Conservation (phyloP, 2,888 invertebrate species). For the Drosophila formosana region DNA sequence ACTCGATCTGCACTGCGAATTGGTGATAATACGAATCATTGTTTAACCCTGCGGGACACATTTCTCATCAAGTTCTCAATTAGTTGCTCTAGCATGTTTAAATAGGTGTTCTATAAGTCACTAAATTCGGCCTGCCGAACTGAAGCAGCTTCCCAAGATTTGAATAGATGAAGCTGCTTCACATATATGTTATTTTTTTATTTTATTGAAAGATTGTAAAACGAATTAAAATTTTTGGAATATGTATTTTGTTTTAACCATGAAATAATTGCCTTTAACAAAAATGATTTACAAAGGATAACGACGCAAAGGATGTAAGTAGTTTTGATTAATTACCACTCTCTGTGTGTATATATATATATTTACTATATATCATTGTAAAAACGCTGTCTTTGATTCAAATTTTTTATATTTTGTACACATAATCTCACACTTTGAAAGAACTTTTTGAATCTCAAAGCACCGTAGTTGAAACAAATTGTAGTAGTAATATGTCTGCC, state of each 20-base stretch:
- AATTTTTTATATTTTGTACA: slow-evolving; percentile 38
- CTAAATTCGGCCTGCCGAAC: slow-evolving; percentile 16
- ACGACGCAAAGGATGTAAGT: slow-evolving; percentile 84
- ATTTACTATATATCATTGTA: slow-evolving; percentile 28
- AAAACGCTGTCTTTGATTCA: slow-evolving; percentile 13
- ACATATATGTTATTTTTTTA: slow-evolving; percentile 3
- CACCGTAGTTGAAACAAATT: slow-evolving; percentile 4
- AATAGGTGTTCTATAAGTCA: slow-evolving; percentile 16
- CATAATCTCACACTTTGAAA: slow-evolving; percentile 36
- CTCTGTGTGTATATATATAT: slow-evolving; percentile 25
- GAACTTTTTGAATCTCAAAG: slow-evolving; percentile 4
- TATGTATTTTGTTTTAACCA: slow-evolving; percentile 69
- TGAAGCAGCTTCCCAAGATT: background rate
- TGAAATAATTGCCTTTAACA: slow-evolving; percentile 52
- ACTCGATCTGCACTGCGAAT: slow-evolving; percentile 19
- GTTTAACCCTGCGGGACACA: slow-evolving; percentile 19
- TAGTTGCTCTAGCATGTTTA: slow-evolving; percentile 25
- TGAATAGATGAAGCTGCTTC: background rate
- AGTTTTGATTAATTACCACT: slow-evolving; percentile 56
- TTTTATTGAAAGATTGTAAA: slow-evolving; percentile 42
- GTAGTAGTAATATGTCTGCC: slow-evolving; percentile 6
- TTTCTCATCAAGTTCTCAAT: slow-evolving; percentile 11
- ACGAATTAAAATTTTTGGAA: slow-evolving; percentile 59
- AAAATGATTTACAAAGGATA: slow-evolving; percentile 74
- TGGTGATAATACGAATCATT: slow-evolving; percentile 36